Conservation (phyloP, 2,113 vertebrate genomes). For the Rhea pennata region DNA sequence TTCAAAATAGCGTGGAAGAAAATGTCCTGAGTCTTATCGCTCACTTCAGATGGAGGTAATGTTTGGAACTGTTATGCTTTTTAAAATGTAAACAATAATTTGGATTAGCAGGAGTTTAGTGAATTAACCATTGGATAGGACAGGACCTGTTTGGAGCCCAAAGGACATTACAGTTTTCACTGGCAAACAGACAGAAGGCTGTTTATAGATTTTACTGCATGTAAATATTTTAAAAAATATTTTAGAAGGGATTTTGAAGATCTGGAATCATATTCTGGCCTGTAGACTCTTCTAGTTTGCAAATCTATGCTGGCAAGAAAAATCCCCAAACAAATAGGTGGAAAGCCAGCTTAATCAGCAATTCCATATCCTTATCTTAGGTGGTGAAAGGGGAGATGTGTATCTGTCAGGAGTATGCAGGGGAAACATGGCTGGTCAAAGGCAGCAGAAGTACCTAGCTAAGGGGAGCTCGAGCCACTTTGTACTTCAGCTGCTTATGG, state of each 20-base stretch:
- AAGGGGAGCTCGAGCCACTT: neutral
- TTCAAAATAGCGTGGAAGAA: neutral
- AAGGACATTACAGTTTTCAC: neutral
- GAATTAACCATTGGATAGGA: neutral
- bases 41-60: neutral
- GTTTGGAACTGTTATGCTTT: neutral
- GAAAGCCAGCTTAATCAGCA: neutral
- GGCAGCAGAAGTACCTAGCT: neutral
- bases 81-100: neutral
- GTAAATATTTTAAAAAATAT: neutral
- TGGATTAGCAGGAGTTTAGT: too few species aligned
- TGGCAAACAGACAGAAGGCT: neutral
- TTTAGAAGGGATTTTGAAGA: neutral
- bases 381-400: neutral
- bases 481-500: neutral
- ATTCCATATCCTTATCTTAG: neutral
- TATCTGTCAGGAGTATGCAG: neutral
- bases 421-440: neutral
- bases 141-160: too few species aligned
- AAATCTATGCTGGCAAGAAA: neutral
- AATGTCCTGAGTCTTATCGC: neutral
- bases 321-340: neutral
- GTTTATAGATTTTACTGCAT: neutral
- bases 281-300: neutral
- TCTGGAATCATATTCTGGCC: neutral